These are phyloP conservation scores for Ammodytes dubius DNA, from an alignment of 2,113 vertebrate genomes.

Conservation along the genomic window DNA sequence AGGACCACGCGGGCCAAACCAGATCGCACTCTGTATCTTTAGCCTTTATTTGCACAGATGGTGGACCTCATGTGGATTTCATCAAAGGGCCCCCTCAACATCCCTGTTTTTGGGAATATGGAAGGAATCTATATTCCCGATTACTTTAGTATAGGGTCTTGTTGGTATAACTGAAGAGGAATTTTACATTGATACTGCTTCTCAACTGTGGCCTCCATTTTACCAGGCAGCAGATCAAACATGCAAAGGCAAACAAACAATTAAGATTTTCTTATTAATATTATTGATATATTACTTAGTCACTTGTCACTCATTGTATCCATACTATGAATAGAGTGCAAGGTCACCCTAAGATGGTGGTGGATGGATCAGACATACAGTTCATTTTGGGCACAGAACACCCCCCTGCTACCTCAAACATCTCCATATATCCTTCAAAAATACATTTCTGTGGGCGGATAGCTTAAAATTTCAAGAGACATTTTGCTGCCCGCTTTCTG, in stretches of 20 bases:
- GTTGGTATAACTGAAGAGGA: neutral
- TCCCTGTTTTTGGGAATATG: neutral
- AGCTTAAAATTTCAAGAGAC: neutral
- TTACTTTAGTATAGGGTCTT: neutral
- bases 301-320: neutral
- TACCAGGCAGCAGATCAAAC: too few species aligned
- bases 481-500: neutral
- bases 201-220: neutral
- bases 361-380: neutral
- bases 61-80: constrained; percentile 34
- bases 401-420: neutral
- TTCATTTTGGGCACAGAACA: neutral
- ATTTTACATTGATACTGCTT: neutral
- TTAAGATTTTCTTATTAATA: neutral
- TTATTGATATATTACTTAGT: neutral
- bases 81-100: constrained; percentile 6
- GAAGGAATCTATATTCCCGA: neutral
- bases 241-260: neutral
- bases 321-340: neutral
- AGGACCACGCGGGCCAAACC: constrained; percentile 49
- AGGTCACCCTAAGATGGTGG: neutral
- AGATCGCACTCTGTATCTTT: constrained; percentile 51
- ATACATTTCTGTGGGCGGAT: neutral
- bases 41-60: constrained; percentile 54
- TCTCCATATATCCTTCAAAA: neutral